Evolutionary conservation across 2,113 vertebrate species (phyloP).

Genomic region (Oreocharis arfaki): DNA sequence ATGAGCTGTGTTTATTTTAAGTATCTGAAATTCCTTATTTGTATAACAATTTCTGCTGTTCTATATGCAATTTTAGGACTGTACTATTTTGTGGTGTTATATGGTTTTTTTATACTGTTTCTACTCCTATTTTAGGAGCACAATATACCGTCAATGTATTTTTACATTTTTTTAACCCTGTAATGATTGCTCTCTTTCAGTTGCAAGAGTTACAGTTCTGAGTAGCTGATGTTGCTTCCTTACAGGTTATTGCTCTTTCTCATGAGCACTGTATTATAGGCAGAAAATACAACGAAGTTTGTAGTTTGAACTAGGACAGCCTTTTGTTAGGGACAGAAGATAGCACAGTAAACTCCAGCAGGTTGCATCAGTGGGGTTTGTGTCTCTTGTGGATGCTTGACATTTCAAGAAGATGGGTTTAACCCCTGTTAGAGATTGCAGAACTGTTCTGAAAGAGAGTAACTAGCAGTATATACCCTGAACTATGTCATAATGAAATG

Average conservation of each 20-base stretch:
- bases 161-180: background rate
- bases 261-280: background rate
- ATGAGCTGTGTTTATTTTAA: background rate
- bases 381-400: background rate
- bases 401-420: background rate
- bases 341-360: background rate
- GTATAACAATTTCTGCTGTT: background rate
- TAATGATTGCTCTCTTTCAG: background rate
- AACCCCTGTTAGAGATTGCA: background rate
- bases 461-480: background rate
- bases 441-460: background rate
- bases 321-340: background rate
- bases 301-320: background rate
- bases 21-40: background rate
- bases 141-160: background rate
- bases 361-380: background rate
- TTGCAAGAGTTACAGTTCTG: background rate
- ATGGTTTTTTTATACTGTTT: too few species aligned
- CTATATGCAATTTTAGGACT: rapidly evolving
- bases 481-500: background rate
- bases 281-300: background rate
- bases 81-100: too few species aligned
- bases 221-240: background rate
- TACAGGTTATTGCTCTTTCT: background rate
- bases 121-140: too few species aligned